Conservation (phyloP, 1,140 invertebrate species). For the Babylonia areolata region DNA sequence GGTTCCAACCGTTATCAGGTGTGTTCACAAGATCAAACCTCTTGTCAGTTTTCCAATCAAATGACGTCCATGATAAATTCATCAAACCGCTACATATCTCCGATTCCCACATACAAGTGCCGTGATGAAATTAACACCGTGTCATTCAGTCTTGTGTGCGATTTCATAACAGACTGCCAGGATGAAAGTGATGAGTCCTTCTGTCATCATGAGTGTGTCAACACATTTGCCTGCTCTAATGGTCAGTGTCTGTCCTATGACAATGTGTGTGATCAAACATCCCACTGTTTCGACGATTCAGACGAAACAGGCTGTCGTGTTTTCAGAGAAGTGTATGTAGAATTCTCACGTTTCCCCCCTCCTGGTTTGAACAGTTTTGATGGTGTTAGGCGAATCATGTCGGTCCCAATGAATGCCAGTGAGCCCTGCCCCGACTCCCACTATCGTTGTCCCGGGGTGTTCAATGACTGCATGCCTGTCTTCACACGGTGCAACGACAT, state of each 20-base stretch:
- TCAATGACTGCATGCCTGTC: not conserved
- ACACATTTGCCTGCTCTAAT: not conserved
- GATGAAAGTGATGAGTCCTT: too few species aligned
- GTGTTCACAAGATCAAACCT: too few species aligned
- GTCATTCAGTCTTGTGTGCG: not conserved
- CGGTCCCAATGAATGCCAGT: too few species aligned
- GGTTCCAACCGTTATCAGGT: not conserved
- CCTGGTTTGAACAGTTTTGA: not conserved
- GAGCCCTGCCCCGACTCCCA: too few species aligned
- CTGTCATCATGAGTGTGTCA: too few species aligned
- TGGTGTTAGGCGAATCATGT: not conserved
- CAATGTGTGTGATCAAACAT: not conserved
- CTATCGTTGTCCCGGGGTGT: not conserved
- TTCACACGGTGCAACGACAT: slow-evolving; percentile 25
- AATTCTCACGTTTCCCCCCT: not conserved
- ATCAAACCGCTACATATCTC: not conserved
- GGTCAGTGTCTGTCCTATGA: not conserved
- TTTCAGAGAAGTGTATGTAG: not conserved
- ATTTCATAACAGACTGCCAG: not conserved
- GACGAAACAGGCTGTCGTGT: not conserved
- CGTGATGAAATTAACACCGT: not conserved
- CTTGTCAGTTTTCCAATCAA: not conserved
- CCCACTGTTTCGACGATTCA: not conserved
- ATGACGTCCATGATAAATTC: not conserved
- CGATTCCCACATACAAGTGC: not conserved